Evolutionary conservation across 2,113 vertebrate genomes (phyloP), one percentile per base, ranked within the genome.

Genomic region (Microtus pennsylvanicus): DNA sequence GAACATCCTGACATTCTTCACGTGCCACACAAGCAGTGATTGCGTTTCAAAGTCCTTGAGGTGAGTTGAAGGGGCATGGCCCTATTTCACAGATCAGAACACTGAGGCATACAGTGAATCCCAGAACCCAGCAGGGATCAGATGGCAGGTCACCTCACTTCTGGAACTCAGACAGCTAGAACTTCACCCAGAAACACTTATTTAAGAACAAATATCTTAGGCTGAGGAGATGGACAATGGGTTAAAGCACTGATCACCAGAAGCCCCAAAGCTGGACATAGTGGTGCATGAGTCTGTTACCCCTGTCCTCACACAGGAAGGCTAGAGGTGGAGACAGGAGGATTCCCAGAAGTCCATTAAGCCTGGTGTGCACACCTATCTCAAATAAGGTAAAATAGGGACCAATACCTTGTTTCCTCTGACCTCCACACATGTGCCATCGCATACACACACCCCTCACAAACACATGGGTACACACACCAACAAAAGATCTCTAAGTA

Each of bases 401-500:
- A 33, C 26, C 61, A 65, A 47, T 33, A 30, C 24, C 24, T 65
- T 28, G 82, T 33, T 61, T 19, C 58, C 61, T 65, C 61, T 67
- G 61, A 33, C 28, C 42, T 67, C 38, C 82, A 86, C 12, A 33
- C 28, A 67, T 4, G 17, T 85, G 82, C 28, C 61, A 47, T 47
- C 28, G 11, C 42, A 67, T 13, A 17, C 63, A 21, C 7, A 67
- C 61, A 67, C 28, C 61, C 16, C 4, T 86, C 26, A 86, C 4
- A 86, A 30, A 45, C 61, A 67, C n/a, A 61, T 17, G 14, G 30
- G 58, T 30, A 65, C 16, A 65, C 14, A 42, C 21, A 38, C 38
- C 35, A 61, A 33, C 61, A 96, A 97, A 81, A 89, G 28, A 91
- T 22, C 63, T 63, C 90, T 88, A 89, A 89, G 77, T 26, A 72